phyloP scores from a whole-genome alignment of 2,888 invertebrate genomes.

The Orthosia incerta region DNA sequence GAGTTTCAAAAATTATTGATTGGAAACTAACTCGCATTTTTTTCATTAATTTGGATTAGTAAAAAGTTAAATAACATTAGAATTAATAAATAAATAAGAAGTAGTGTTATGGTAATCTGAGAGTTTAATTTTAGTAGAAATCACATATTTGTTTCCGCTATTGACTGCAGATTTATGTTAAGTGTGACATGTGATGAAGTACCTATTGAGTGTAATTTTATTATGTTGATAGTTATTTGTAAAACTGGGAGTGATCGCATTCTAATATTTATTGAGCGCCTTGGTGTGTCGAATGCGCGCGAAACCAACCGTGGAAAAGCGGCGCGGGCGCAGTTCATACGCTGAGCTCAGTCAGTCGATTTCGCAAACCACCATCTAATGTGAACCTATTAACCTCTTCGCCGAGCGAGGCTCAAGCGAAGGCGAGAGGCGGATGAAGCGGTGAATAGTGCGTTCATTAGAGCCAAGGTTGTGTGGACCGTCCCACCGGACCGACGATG shows the following conservation, averaged over 20 bases:
- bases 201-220: background rate
- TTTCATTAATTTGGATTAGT: slow-evolving; percentile 5
- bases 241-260: slow-evolving; percentile 31
- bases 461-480: slow-evolving; percentile 88
- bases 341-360: slow-evolving; percentile 82
- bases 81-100: too few relatives aligned
- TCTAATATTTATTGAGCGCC: slow-evolving; percentile 42
- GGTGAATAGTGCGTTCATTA: slow-evolving; percentile 88
- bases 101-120: background rate
- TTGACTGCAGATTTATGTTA: slow-evolving; percentile 10
- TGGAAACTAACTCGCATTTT: slow-evolving; percentile 19
- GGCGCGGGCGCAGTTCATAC: slow-evolving; percentile 82
- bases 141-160: slow-evolving; percentile 2
- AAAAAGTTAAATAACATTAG: background rate
- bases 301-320: slow-evolving; percentile 86
- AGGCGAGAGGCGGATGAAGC: slow-evolving; percentile 90
- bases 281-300: slow-evolving; percentile 81
- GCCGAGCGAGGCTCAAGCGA: slow-evolving; percentile 87
- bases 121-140: background rate
- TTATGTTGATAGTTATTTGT: background rate
- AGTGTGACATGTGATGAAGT: background rate
- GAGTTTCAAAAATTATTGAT: slow-evolving; percentile 46
- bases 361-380: slow-evolving; percentile 91
- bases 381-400: slow-evolving; percentile 91
- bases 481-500: slow-evolving; percentile 77